Base-by-base conservation (phyloP, 2,797 vertebrate genomes). In the Cephalopachus bancanus region DNA sequence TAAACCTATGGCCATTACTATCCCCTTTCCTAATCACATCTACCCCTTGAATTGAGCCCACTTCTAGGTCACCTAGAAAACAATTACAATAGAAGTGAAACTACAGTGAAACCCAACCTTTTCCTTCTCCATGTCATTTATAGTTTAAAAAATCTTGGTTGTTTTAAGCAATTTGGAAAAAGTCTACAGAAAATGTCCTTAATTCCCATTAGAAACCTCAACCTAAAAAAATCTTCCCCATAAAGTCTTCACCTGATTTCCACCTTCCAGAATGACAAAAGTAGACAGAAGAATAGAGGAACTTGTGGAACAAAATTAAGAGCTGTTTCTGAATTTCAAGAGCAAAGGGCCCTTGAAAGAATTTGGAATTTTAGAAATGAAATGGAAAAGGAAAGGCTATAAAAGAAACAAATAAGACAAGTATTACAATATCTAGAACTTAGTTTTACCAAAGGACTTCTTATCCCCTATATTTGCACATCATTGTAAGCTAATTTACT, bases 111-210 rank as follows among this genome's bases (percentile, higher is more conserved):
- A 55, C 76, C 37, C 55, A 57, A 86, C 72, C 62, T 76, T 87
- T 92, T 76, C 20, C 74, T 93, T 51, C 22, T 19, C 44, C 60
- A n/a, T 76, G 14, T 65, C 44, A 69, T 22, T 86, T 72, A 67
- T 4, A 20, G 53, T 49, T 67, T 5, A 87, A 65, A 69, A 71
- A 85, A 72, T 59, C 44, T 76, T 51, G 2, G 7, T 37, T 76
- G 28, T 65, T 93, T 88, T 60, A 78, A 95, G 51, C 92, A 72
- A 91, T 71, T 81, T 85, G 22, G 71, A 81, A 90, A 67, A n/a
- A 84, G 44, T 69, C 71, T 57, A 74, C 10, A 20, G 16, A 71
- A 90, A 75, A 69, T 19, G 10, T 26, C 37, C 33, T 33, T 60
- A 53, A 60, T 64, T 55, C 37, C 64, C 62, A 65, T 17, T 12